Evolutionary conservation across 2,113 vertebrate genomes (phyloP).

Genomic region (Microtus ochrogaster): DNA sequence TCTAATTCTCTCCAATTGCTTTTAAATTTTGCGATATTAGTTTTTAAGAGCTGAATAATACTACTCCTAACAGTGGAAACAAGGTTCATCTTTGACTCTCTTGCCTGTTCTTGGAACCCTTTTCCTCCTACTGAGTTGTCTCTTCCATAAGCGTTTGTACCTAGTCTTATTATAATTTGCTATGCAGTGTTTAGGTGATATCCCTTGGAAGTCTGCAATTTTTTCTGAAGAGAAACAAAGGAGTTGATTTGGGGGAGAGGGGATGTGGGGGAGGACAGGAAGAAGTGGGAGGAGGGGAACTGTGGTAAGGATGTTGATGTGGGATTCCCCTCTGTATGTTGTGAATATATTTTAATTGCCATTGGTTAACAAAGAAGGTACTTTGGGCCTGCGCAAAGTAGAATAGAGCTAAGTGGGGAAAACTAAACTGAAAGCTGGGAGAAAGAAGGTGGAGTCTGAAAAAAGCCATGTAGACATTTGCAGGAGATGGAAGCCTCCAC

Average conservation of each 20-base stretch:
- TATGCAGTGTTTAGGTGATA: neutral
- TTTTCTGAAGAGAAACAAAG: neutral
- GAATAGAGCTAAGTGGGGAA: no score
- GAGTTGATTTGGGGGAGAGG: neutral
- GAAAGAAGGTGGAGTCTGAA: no score
- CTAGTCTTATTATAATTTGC: neutral
- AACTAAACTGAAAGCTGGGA: no score
- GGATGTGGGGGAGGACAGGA: neutral
- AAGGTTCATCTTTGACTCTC: neutral
- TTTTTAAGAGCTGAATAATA: neutral
- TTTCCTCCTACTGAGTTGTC: neutral
- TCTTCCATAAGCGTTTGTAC: neutral
- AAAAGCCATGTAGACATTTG: no score
- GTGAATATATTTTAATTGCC: no score
- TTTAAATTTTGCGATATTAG: neutral
- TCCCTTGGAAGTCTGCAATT: neutral
- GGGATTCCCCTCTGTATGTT: no score
- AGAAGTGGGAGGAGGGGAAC: neutral
- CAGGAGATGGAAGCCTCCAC: no score
- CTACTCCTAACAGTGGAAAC: neutral
- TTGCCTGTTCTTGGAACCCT: neutral
- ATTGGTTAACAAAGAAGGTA: no score
- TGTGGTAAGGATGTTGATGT: neutral
- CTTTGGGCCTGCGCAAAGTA: no score
- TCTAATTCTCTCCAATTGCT: neutral